These are phyloP conservation scores for Mormyrops boulengeri DNA, from an alignment of 2,797 vertebrate species.

Conservation along the genomic window DNA sequence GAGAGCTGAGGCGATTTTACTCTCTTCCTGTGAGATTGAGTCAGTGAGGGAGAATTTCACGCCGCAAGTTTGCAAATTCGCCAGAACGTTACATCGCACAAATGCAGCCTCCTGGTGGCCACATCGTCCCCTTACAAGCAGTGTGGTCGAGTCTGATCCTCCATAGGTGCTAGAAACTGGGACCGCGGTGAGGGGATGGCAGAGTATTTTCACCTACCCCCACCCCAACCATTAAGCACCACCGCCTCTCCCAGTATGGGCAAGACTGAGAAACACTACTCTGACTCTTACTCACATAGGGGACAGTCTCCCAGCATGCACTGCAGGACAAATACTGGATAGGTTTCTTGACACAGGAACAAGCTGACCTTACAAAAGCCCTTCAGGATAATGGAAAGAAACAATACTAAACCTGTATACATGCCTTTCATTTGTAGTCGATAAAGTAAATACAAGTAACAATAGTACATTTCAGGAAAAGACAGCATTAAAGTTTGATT, in stretches of 20 bases:
- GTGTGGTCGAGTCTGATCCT: not conserved
- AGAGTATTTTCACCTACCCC: not conserved
- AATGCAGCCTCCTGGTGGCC: not conserved
- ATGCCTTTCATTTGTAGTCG: not conserved
- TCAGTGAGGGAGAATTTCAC: not conserved
- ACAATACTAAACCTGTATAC: not conserved
- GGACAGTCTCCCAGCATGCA: not conserved
- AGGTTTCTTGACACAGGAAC: not conserved
- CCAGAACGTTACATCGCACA: not conserved
- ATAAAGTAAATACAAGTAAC: not conserved
- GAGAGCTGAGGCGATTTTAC: not conserved
- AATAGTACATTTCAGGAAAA: not conserved
- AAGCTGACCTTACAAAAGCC: not conserved
- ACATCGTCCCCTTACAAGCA: not conserved
- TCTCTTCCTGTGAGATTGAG: not conserved
- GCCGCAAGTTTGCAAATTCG: not conserved
- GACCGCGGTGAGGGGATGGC: not conserved
- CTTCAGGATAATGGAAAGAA: not conserved
- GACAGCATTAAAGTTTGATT: not conserved
- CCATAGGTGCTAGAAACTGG: not conserved
- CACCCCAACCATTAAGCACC: not conserved
- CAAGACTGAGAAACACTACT: not conserved
- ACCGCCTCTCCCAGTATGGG: no score
- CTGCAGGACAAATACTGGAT: not conserved
- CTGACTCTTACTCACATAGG: no score